phyloP scores from a whole-genome alignment of 2,113 vertebrate species.

The Phycodurus eques region DNA sequence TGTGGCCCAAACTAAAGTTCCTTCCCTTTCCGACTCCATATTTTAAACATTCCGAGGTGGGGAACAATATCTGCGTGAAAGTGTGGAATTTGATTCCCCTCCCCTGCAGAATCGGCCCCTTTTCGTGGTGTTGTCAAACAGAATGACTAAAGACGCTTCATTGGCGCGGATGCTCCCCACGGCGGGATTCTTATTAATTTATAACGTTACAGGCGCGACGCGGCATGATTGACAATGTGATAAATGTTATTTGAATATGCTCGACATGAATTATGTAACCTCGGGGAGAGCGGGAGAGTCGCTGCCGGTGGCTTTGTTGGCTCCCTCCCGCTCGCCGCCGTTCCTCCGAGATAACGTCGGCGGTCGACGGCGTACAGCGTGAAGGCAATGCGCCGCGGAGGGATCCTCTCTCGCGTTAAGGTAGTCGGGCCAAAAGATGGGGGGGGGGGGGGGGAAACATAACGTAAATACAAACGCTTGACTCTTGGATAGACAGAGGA shows the following conservation, averaged over 20 bases:
- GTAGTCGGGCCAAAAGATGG: too few species aligned
- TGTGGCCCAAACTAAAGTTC: slow-evolving; percentile 60
- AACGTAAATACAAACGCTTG: too few species aligned
- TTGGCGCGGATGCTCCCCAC: slow-evolving; percentile 69
- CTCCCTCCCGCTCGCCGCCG: slow-evolving; percentile 52
- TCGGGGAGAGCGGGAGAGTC: slow-evolving; percentile 49
- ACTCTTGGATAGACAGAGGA: too few species aligned
- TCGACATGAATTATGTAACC: slow-evolving; percentile 79
- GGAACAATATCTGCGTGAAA: slow-evolving; percentile 64
- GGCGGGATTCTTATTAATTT: slow-evolving; percentile 70
- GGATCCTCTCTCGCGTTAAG: too few species aligned
- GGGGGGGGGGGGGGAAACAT: too few species aligned
- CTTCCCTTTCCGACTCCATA: slow-evolving; percentile 49
- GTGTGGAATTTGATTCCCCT: slow-evolving; percentile 64
- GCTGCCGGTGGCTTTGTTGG: slow-evolving; percentile 55
- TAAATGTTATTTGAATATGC: slow-evolving; percentile 79
- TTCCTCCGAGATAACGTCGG: slow-evolving; percentile 67
- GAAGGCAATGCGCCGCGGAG: too few species aligned
- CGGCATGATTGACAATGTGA: slow-evolving; percentile 75
- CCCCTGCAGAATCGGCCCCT: slow-evolving; percentile 64
- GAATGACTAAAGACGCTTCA: slow-evolving; percentile 77
- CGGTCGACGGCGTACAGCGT: slow-evolving; percentile 56
- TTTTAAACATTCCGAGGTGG: slow-evolving; percentile 63
- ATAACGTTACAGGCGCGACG: slow-evolving; percentile 63
- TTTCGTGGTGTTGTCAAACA: slow-evolving; percentile 80